A percentile compares a stretch with the other conserved stretches of the same genome.
Evolutionary conservation across 2,797 vertebrate genomes (phyloP).

Genomic region (Petrocephalus schoutedeni): DNA sequence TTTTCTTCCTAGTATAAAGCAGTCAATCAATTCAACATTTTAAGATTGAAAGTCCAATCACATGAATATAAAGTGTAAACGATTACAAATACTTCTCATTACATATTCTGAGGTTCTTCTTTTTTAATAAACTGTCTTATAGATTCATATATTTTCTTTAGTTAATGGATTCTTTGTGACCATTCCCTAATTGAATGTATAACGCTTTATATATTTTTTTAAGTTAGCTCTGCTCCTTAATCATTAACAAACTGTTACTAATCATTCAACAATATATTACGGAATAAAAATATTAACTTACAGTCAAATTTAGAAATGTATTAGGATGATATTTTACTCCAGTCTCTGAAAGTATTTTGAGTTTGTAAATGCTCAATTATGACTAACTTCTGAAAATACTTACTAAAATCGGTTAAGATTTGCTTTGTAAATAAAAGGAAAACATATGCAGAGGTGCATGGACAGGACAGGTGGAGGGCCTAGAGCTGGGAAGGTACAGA

Average conservation of each 20-base stretch:
- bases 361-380: background rate
- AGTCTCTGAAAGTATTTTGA: background rate
- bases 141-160: background rate
- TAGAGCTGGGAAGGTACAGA: too few relatives aligned
- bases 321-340: background rate
- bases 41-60: background rate
- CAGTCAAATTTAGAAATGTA: background rate
- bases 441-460: background rate
- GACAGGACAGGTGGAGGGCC: too few relatives aligned
- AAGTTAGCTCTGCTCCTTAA: background rate
- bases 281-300: background rate
- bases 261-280: background rate
- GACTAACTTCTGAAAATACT: background rate
- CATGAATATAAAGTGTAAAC: background rate
- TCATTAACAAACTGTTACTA: background rate
- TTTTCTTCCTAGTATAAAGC: background rate
- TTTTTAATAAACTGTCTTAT: background rate
- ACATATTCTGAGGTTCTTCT: background rate
- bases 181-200: background rate
- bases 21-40: background rate
- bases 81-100: background rate
- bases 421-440: background rate
- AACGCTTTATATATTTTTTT: background rate
- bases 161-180: background rate
- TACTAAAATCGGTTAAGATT: background rate